Conservation (phyloP, 2,888 invertebrate genomes). For the Carcina quercana region DNA sequence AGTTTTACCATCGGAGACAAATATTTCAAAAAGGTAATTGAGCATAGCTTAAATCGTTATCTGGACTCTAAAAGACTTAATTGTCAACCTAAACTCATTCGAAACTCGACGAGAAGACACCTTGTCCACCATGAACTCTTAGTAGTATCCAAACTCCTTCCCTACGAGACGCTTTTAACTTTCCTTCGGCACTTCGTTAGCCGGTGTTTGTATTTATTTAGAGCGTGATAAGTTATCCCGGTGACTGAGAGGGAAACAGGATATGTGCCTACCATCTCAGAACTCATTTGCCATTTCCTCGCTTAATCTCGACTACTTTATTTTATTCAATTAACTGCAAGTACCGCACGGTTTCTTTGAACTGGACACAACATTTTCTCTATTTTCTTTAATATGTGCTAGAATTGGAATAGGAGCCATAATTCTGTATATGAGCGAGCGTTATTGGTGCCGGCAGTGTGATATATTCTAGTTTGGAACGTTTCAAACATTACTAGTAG, state of each 20-base stretch:
- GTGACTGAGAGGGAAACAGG: slow-evolving; percentile 52
- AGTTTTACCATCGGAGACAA: neutral
- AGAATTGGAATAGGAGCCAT: too few species aligned
- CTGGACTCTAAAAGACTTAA: neutral
- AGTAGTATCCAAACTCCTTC: slow-evolving; percentile 36
- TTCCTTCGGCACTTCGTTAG: slow-evolving; percentile 69
- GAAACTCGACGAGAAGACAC: neutral
- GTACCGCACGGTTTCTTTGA: slow-evolving; percentile 4
- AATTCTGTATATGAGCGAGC: too few species aligned
- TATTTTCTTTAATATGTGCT: too few species aligned
- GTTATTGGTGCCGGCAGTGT: too few species aligned
- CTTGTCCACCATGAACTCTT: slow-evolving; percentile 12
- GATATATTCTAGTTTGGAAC: too few species aligned
- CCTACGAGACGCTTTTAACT: slow-evolving; percentile 60
- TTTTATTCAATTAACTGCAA: slow-evolving; percentile 11
- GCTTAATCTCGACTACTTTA: slow-evolving; percentile 10
- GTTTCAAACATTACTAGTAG: too few species aligned
- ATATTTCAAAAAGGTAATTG: too few species aligned
- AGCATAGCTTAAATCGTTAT: too few species aligned
- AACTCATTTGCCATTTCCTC: slow-evolving; percentile 35
- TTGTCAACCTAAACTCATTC: neutral
- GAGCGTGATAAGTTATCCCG: slow-evolving; percentile 60
- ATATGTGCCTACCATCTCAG: slow-evolving; percentile 42
- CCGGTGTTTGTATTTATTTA: slow-evolving; percentile 64
- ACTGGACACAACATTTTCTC: too few species aligned